phyloP scores from a whole-genome alignment of 1,140 invertebrate species.

The Drosophila tropicalis region DNA sequence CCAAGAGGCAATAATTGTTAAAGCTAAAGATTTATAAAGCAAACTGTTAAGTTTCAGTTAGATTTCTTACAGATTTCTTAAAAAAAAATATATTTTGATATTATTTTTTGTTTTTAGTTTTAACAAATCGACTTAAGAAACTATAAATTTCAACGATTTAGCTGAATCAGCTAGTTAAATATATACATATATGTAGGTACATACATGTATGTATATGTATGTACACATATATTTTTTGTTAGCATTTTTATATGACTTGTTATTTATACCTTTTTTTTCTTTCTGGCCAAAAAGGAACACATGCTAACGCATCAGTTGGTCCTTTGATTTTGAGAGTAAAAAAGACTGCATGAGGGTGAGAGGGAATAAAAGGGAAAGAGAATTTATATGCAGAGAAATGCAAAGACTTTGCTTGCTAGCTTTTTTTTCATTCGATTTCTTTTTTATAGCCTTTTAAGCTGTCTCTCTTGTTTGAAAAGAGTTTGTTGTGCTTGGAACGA shows the following conservation, averaged over 20 bases:
- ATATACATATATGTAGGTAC: neutral
- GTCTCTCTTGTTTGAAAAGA: constrained; percentile 46
- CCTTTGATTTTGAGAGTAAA: neutral
- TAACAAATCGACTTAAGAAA: too few relatives aligned
- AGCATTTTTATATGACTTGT: constrained; percentile 3
- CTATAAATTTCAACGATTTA: neutral
- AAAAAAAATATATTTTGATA: too few relatives aligned
- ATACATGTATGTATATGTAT: too few relatives aligned
- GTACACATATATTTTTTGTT: neutral
- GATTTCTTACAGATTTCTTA: too few relatives aligned
- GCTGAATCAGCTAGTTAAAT: neutral
- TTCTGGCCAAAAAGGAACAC: constrained; percentile 27
- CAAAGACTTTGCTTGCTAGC: constrained; percentile 15
- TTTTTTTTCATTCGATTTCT: constrained; percentile 33
- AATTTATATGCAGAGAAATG: constrained; percentile 53
- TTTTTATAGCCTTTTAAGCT: constrained; percentile 72
- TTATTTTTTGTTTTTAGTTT: too few relatives aligned
- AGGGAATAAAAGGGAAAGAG: constrained; percentile 14
- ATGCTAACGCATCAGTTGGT: constrained; percentile 39
- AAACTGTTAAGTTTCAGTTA: too few relatives aligned
- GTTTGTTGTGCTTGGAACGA: constrained; percentile 25
- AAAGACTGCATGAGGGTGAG: neutral
- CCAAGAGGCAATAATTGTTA: too few relatives aligned
- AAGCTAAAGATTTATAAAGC: too few relatives aligned
- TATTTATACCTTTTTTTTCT: constrained; percentile 1